Base-by-base conservation (phyloP, 2,888 invertebrate genomes). In the Helicoverpa assulta region DNA sequence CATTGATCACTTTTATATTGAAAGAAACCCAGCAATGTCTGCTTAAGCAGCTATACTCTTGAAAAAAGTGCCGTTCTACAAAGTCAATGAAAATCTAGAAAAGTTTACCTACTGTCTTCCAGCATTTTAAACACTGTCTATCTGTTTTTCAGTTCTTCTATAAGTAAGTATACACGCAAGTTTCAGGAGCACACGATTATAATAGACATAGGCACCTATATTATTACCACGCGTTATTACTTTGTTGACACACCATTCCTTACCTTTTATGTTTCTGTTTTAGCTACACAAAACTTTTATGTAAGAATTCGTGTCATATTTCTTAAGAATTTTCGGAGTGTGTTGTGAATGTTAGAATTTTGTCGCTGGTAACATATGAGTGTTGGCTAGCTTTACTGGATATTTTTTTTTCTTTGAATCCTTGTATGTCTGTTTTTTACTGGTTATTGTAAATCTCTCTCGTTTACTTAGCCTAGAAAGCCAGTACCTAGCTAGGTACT, bases 231-330 rank as follows among this genome's bases (percentile, higher is more conserved):
- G 51, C 55, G 61, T 72, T 78, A 82, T 78, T 76, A 76, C 78
- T 80, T 76, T 73, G 80, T 78, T 73, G 67, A 72, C 75, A 71
- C 69, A 73, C 68, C 70, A 71, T 76, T 68, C 51, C 60, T 72
- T 60, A 66, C 68, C 62, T 75, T 77, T 80, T 74, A 80, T 80
- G 65, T 80, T 64, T 65, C 54, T 65, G 66, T 75, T 77, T 60
- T 43, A 70, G 52, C n/a, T 54, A 80, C 50, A 70, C 63, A 64
- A 80, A 75, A 81, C 70, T 80, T 80, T 68, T 64, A 58, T 73
- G 47, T 66, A 81, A 70, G 76, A 71, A 81, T 76, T 82, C 60
- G 67, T 76, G 70, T 66, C 73, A 78, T 76, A 82, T 78, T 78
- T 80, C 68, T 66, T 60, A 71, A 70, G 70, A 80, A 82, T 78